Base-by-base conservation (phyloP, 1,140 invertebrate species). In the Leptestheria dahalacensis region DNA sequence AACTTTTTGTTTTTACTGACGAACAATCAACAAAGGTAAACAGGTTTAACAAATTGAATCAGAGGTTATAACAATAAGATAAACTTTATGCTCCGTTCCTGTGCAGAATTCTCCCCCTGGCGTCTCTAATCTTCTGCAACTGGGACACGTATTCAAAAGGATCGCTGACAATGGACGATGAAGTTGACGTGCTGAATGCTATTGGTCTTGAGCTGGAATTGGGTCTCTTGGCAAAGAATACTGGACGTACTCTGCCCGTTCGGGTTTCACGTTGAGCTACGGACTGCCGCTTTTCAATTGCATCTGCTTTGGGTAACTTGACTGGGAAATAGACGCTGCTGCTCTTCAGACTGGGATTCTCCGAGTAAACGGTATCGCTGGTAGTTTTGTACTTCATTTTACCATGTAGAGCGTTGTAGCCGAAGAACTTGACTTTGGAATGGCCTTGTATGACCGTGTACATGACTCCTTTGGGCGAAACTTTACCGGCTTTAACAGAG, bases 391-490 rank as follows among this genome's bases (percentile, higher is more conserved):
- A 15, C 33, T 41, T 41, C 33, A 41, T 41, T 41, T 41, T 41
- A 6, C 33, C 33, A 28, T 60, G 51, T 18, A 60, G 25, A 6
- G 58, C 28, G 18, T 60, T 60, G 48, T 53, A 60, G 0, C 58
- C 58, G 51, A 60, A 60, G n/a, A 60, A 60, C 47, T 50, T 49
- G 15, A 60, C 58, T 29, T 60, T 60, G 24, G 58, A 60, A 33
- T 60, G 58, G 11, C 58, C 58, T 28, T 60, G 48, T 1, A 49
- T 52, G 15, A 60, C 58, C 6, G 58, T 60, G 33, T 52, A 60
- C 28, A 60, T 52, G 11, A 33, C 50, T 4, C 58, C 58, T 60
- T 60, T 52, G 12, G 58, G 58, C 3, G 58, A 60, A 48, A 60
- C 24, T 50, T 60, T 55, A 15, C 53, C 53, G 21, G n/a, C 20